Base-by-base conservation (phyloP, 1,140 invertebrate genomes). In the Drosophila mojavensis region DNA sequence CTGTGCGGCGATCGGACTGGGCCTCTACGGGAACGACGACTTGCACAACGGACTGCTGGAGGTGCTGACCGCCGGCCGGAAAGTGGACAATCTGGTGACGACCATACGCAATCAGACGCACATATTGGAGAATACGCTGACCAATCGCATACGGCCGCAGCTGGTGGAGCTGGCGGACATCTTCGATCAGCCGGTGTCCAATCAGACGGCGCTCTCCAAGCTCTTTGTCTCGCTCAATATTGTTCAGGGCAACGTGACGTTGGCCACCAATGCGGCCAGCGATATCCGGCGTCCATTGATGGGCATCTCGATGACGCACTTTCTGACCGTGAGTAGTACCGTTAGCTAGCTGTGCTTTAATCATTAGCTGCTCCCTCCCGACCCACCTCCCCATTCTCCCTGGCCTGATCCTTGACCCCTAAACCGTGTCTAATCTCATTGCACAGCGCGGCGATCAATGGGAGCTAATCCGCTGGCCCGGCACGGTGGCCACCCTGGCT, bases 1-100 rank as follows among this genome's bases (percentile, higher is more conserved):
- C 81, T 97, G 97, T 84, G 95, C 95, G 53, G 95, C 96, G 5
- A 95, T 96, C 54, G 96, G 95, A 45, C 63, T 94, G 48, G 92
- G 92, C 50, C 64, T 90, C 26, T 92, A 91, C 45, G 98, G 97
- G 43, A 98, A 98, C 93, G 97, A 98, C 91, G 97, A 98, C 91
- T 95, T 98, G 33, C 97, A 98, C 94, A 97, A 97, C 92, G 97
- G 97, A 9, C 93, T 98, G 83, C 94, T 96, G 60, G 95, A 96
- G 91, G 95, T 97, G 66, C 94, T 97, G 62, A 94, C 95, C 51
- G 95, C 97, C 10, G 95, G 96, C 10, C 94, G 95, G 81, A 95
- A 96, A 75, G 95, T 98, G 68, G 96, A 97, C 69, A 94, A 95
- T 24, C 94, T 96, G 72, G 94, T 97, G 48, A 94, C 94, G 65